Evolutionary conservation across 2,113 vertebrate species (phyloP).

Genomic region (Porphyrio hochstetteri): DNA sequence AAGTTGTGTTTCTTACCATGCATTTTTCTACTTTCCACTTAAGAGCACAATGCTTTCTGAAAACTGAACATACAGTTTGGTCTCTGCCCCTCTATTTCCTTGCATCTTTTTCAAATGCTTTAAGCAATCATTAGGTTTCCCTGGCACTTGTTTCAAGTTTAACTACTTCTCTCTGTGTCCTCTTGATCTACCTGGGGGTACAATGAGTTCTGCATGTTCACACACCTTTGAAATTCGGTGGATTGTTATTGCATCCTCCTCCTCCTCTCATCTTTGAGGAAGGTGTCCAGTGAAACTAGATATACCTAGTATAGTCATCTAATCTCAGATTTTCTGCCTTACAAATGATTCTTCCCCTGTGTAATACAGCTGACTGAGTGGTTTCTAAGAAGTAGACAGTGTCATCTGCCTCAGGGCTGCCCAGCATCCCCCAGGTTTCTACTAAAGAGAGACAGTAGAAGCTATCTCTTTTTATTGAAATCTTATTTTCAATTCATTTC

Average conservation of each 20-base stretch:
- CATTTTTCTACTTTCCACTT: not conserved
- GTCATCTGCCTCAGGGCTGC: not conserved
- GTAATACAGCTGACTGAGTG: not conserved
- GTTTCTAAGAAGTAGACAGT: not conserved
- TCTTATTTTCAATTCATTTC: not conserved
- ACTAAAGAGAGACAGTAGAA: not conserved
- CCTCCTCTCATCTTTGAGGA: not conserved
- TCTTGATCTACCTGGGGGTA: not conserved
- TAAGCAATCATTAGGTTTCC: not conserved
- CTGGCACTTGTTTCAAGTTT: not conserved
- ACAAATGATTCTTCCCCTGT: not conserved
- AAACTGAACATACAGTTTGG: not conserved
- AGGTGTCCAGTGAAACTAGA: not conserved
- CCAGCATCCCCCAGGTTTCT: not conserved
- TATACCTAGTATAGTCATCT: not conserved
- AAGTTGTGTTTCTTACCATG: not conserved
- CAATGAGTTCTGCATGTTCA: not conserved
- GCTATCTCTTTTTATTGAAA: too few species aligned
- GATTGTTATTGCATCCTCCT: not conserved
- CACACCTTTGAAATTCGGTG: not conserved
- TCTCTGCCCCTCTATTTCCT: not conserved
- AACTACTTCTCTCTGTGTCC: not conserved
- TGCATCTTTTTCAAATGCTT: not conserved
- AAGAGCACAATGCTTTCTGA: not conserved
- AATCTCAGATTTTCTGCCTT: not conserved